phyloP scores from a whole-genome alignment of 1,140 invertebrate genomes.

The Luehdorfia chinensis region DNA sequence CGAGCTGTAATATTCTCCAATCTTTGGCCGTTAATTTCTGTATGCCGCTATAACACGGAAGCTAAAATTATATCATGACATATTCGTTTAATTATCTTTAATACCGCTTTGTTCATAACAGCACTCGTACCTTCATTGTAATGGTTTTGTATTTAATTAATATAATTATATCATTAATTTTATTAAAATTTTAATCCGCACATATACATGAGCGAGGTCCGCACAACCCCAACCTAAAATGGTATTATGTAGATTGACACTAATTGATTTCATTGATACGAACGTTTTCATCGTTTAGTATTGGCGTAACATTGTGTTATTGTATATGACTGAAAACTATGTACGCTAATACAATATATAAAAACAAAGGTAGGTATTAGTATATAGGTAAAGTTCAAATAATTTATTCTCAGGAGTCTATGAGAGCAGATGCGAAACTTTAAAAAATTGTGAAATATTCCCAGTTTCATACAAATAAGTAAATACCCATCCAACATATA shows the following conservation, averaged over 20 bases:
- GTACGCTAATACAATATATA: no score
- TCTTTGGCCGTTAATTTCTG: not conserved
- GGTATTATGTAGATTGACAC: not conserved
- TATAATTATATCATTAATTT: not conserved
- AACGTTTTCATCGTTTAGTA: no score
- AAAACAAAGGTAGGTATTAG: no score
- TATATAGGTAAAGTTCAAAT: no score
- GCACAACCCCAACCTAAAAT: not conserved
- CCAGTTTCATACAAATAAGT: no score
- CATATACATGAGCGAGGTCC: not conserved
- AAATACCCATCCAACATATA: no score
- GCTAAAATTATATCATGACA: not conserved
- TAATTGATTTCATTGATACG: no score
- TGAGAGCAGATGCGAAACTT: no score
- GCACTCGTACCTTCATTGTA: not conserved
- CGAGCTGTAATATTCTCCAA: not conserved
- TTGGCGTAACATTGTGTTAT: no score
- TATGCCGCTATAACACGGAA: not conserved
- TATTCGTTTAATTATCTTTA: constrained; percentile 9
- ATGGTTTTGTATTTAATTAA: not conserved
- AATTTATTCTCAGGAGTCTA: no score
- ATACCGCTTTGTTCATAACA: not conserved
- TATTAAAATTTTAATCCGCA: not conserved
- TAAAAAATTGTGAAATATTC: no score
- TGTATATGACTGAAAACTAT: no score